These are phyloP conservation scores for Acanthococcus lagerstroemiae DNA, from an alignment of 2,888 invertebrate genomes.

Conservation along the genomic window DNA sequence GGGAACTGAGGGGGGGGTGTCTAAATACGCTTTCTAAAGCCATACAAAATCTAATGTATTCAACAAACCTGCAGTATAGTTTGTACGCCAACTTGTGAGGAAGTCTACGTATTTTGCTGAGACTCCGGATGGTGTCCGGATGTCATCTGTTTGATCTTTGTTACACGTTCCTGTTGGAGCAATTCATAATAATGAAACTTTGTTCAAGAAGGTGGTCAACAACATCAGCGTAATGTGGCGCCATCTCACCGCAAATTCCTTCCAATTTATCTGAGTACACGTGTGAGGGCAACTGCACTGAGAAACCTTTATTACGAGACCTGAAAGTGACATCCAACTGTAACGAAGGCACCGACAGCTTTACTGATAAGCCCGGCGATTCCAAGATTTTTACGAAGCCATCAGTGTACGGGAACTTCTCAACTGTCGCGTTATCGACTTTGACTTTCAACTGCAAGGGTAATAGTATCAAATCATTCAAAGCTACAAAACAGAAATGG, in stretches of 20 bases:
- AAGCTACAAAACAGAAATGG: not conserved
- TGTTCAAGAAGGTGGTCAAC: no score
- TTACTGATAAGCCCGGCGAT: conserved; percentile 52
- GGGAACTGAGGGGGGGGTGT: no score
- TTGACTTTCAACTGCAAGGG: conserved; percentile 6
- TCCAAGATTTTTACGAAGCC: conserved; percentile 54
- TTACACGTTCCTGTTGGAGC: conserved; percentile 42
- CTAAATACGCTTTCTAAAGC: no score
- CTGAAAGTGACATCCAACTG: conserved; percentile 55
- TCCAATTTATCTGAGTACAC: conserved; percentile 61
- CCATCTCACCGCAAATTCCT: conserved; percentile 66
- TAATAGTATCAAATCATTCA: not conserved
- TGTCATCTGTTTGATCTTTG: conserved; percentile 40
- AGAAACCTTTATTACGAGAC: conserved; percentile 43
- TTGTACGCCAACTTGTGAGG: conserved; percentile 48
- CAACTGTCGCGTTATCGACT: conserved; percentile 31
- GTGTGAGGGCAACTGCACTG: conserved; percentile 60
- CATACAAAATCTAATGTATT: no score
- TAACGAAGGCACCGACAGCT: conserved; percentile 54
- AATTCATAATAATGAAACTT: not conserved
- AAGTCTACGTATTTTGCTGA: conserved; percentile 49
- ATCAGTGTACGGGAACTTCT: conserved; percentile 48
- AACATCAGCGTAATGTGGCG: no score
- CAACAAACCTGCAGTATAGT: conserved; percentile 36
- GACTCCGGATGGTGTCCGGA: conserved; percentile 38